phyloP scores from a whole-genome alignment of 2,888 invertebrate species.

The Rhogogaster chlorosoma region DNA sequence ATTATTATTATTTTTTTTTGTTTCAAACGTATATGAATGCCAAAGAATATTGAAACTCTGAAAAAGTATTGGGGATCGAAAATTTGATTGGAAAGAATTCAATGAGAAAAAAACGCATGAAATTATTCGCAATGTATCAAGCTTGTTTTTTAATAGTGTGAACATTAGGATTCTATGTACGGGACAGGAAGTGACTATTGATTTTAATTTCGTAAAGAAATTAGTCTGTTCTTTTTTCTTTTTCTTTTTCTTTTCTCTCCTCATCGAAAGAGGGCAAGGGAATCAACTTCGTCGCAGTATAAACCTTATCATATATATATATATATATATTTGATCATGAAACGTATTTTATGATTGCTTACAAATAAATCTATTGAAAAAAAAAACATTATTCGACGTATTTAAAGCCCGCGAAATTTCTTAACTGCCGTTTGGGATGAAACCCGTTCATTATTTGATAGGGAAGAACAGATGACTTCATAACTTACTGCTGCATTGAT shows the following conservation, averaged over 20 bases:
- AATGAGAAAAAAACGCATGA: neutral
- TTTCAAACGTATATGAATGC: neutral
- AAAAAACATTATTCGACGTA: neutral
- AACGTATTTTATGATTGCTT: slow-evolving; percentile 43
- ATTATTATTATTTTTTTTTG: no score
- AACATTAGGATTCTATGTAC: neutral
- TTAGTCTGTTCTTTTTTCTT: neutral
- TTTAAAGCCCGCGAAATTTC: neutral
- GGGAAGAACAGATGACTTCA: neutral
- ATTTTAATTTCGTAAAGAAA: neutral
- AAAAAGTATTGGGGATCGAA: neutral
- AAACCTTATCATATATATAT: slow-evolving; percentile 67
- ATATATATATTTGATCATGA: slow-evolving; percentile 37
- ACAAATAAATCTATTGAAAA: slow-evolving; percentile 48
- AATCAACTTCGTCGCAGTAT: slow-evolving; percentile 47
- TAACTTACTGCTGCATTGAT: neutral
- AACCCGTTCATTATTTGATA: neutral
- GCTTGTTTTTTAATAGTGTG: neutral
- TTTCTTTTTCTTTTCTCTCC: slow-evolving; percentile 6
- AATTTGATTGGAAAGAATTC: neutral
- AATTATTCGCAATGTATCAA: neutral
- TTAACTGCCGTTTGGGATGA: neutral
- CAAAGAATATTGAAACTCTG: neutral
- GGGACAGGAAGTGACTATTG: neutral
- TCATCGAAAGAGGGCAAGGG: slow-evolving; percentile 29